These are phyloP conservation scores for Uria aalge DNA, from an alignment of 2,113 vertebrate genomes.

Conservation along the genomic window DNA sequence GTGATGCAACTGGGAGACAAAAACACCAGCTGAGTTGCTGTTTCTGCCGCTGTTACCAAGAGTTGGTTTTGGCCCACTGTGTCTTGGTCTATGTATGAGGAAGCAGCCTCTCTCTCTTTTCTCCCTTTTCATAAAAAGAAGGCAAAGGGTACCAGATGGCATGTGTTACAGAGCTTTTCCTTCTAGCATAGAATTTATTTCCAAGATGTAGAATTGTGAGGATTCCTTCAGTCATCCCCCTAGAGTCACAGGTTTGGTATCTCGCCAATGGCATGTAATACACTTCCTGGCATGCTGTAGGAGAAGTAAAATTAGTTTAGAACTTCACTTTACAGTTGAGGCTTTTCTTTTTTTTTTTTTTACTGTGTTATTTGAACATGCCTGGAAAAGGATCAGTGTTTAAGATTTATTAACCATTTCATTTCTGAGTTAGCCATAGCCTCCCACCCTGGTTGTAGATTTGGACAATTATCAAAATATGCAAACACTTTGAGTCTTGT, in stretches of 20 bases:
- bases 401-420: conserved; percentile 43
- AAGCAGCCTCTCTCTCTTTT: background rate
- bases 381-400: background rate
- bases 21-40: background rate
- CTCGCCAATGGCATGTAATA: conserved; percentile 60
- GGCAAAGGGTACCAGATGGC: conserved; percentile 35
- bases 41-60: background rate
- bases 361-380: background rate
- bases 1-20: background rate
- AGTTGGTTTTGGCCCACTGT: background rate
- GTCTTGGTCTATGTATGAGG: background rate
- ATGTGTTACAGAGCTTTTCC: conserved; percentile 40
- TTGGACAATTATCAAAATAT: background rate
- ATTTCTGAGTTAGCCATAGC: background rate
- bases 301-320: conserved; percentile 62
- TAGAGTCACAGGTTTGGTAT: conserved; percentile 62
- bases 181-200: conserved; percentile 52
- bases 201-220: conserved; percentile 57
- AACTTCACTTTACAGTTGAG: conserved; percentile 18
- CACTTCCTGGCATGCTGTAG: conserved; percentile 51
- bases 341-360: background rate
- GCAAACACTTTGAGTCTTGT: background rate
- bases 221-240: conserved; percentile 67
- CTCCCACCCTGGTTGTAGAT: background rate
- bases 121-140: background rate